These are phyloP conservation scores for Trilocha varians DNA, from an alignment of 2,888 invertebrate species.

Conservation along the genomic window DNA sequence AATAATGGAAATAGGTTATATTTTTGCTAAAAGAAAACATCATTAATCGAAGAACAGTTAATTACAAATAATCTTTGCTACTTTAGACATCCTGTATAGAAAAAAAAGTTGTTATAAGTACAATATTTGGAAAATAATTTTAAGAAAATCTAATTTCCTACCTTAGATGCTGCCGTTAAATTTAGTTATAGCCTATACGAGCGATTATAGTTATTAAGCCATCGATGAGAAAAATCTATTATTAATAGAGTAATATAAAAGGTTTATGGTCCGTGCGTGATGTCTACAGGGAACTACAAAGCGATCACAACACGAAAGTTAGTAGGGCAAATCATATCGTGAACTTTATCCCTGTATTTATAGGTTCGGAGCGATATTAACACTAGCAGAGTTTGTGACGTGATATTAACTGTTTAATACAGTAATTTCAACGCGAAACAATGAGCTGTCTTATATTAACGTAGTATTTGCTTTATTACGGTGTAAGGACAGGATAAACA, in stretches of 20 bases:
- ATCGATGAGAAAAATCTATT: not conserved
- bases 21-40: too few relatives aligned
- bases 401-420: conserved; percentile 8
- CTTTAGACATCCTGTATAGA: too few relatives aligned
- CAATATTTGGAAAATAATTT: too few relatives aligned
- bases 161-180: not conserved
- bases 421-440: conserved; percentile 10
- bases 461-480: too few relatives aligned
- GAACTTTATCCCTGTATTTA: not conserved
- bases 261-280: not conserved
- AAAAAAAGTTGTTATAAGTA: too few relatives aligned
- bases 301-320: not conserved
- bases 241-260: not conserved
- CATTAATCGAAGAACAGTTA: too few relatives aligned
- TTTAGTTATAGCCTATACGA: not conserved
- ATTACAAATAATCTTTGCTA: too few relatives aligned
- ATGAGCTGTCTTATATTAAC: conserved; percentile 17
- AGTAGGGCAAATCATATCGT: not conserved
- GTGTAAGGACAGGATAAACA: too few relatives aligned
- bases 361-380: not conserved
- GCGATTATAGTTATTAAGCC: not conserved
- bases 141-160: not conserved
- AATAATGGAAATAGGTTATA: too few relatives aligned
- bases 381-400: not conserved
- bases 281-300: not conserved